phyloP scores from a whole-genome alignment of 2,797 vertebrate genomes.

The Sebastes hubbsi region DNA sequence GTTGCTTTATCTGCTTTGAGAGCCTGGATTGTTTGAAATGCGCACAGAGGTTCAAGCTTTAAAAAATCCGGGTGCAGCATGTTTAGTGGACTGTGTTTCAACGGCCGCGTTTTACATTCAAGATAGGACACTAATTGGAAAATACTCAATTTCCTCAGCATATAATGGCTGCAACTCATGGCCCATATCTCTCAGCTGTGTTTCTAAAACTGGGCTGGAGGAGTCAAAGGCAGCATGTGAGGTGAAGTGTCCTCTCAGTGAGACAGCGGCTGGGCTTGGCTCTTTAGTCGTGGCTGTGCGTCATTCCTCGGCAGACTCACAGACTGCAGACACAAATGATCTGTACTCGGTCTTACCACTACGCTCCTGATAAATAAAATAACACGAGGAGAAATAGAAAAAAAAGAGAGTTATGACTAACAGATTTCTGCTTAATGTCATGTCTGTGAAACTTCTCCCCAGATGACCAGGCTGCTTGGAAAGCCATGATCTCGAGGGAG shows the following conservation, averaged over 20 bases:
- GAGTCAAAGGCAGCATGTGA: constrained; percentile 24
- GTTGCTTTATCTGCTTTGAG: not conserved
- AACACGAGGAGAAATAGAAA: not conserved
- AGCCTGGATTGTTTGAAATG: constrained; percentile 6
- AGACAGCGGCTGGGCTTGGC: not conserved
- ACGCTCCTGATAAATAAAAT: not conserved
- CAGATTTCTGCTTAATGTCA: constrained; percentile 46
- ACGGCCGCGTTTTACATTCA: not conserved
- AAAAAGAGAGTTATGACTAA: constrained; percentile 45
- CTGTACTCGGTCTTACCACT: not conserved
- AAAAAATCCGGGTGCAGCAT: not conserved
- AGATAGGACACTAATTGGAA: constrained; percentile 37
- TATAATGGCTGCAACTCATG: not conserved
- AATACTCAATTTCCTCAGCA: constrained; percentile 27
- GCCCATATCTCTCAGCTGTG: constrained; percentile 13
- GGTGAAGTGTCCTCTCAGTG: not conserved
- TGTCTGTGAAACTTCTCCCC: constrained; percentile 34
- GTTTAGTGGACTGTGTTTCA: not conserved
- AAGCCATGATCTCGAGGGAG: not conserved
- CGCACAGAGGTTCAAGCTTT: not conserved
- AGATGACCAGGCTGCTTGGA: constrained; percentile 29
- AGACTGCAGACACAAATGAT: constrained; percentile 12
- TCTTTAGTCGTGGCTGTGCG: not conserved
- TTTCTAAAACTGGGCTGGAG: not conserved
- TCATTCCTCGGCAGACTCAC: constrained; percentile 49